Evolutionary conservation across 2,888 invertebrate genomes (phyloP), one percentile per base, ranked within the genome.

Genomic region (Leptinotarsa rubiginosa): DNA sequence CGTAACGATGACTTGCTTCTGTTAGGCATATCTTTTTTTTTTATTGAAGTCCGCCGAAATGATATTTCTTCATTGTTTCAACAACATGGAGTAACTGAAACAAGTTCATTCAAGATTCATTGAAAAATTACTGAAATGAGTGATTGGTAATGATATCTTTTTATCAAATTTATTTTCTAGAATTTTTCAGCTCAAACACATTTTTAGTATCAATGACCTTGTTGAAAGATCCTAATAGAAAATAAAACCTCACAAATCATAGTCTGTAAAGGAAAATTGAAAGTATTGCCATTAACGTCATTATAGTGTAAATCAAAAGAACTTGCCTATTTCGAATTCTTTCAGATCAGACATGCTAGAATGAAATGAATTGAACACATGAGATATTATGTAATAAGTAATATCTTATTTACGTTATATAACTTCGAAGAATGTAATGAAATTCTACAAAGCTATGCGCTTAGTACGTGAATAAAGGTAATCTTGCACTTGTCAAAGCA

Each of bases 401-500:
- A 62, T 41, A 16, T 62, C n/a, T n/a, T 31, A 16, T n/a, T 62
- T 62, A 16, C 62, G 62, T 62, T 62, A 62, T 62, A 31, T 62
- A 41, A 62, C n/a, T 41, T 16, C 10, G 16, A 62, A 62, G 15
- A 62, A 62, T 41, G 31, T 31, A 18, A 41, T 62, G 25, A 31
- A 62, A 62, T 62, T 62, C 31, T 7, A n/a, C 1, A 12, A 62
- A 41, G 62, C 25, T 0, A 31, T 31, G 31, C 10, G 31, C 10
- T 31, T 31, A 10, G 31, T 31, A 1, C 2, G 31, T 31, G 41
- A 31, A 62, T n/a, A 41, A n/a, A 62, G 3, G 3, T n/a, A 31
- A 31, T 31, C 31, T 31, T 1, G 31, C 31, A 10, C 10, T 0
- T 31, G 31, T 31, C 31, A 31, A 2, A 31, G 31, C 31, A 31